These are phyloP conservation scores for Arge pagana DNA, from an alignment of 2,888 invertebrate species.

Conservation along the genomic window DNA sequence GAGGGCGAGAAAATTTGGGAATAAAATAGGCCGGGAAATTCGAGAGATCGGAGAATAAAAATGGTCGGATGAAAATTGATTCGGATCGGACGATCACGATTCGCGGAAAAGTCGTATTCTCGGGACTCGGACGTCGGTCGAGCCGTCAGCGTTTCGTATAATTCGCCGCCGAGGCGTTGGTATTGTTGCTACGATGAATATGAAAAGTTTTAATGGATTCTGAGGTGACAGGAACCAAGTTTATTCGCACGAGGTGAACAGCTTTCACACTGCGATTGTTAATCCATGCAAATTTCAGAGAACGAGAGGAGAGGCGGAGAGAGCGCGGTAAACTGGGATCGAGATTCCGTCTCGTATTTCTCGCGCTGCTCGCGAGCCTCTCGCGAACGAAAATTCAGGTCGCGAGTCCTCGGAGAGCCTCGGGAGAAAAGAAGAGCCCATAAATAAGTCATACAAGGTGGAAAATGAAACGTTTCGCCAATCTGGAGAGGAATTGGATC, in stretches of 20 bases:
- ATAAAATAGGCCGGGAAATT: not conserved
- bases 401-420: no score
- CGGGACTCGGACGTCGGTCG: no score
- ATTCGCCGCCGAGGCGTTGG: not conserved
- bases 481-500: no score
- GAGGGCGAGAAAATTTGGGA: not conserved
- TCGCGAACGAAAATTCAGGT: no score
- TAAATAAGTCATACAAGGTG: no score
- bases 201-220: conserved; percentile 16
- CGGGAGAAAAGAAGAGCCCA: no score
- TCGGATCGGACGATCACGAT: no score
- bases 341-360: no score
- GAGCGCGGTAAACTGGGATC: not conserved
- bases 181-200: conserved; percentile 12
- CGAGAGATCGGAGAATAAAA: not conserved
- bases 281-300: conserved; percentile 19
- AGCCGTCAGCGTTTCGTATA: not conserved
- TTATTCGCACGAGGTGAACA: conserved; percentile 9
- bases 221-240: conserved; percentile 9
- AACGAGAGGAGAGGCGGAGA: not conserved
- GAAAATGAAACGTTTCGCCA: no score
- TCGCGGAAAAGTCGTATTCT: no score
- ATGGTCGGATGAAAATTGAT: not conserved
- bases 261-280: conserved; percentile 9
- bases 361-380: no score